A percentile compares a stretch with the other conserved stretches of the same genome.
phyloP scores from a whole-genome alignment of 2,797 vertebrate genomes.

The Cryptoblepharus egeriae region DNA sequence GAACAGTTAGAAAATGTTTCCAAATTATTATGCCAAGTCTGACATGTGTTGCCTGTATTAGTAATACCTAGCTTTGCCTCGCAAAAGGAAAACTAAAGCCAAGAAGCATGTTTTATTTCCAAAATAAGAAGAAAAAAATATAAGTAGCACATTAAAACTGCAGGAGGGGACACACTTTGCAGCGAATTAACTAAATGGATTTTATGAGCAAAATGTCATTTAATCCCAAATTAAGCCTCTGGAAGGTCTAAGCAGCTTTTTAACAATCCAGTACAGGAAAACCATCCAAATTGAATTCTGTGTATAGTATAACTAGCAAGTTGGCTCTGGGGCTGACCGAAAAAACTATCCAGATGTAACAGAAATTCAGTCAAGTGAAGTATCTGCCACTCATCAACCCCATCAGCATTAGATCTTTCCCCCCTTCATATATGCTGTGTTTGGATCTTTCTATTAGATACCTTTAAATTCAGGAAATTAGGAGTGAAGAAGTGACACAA shows the following conservation, averaged over 20 bases:
- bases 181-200: slow-evolving; percentile 68
- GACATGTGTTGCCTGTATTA: slow-evolving; percentile 21
- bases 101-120: slow-evolving; percentile 45
- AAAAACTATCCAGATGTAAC: slow-evolving; percentile 48
- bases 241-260: slow-evolving; percentile 54
- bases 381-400: slow-evolving; percentile 27
- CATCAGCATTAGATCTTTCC: slow-evolving; percentile 18
- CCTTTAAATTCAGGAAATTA: neutral
- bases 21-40: slow-evolving; percentile 28
- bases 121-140: slow-evolving; percentile 47
- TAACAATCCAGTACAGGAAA: slow-evolving; percentile 60
- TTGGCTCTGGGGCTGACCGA: slow-evolving; percentile 36
- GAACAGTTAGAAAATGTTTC: slow-evolving; percentile 7
- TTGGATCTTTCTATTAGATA: slow-evolving; percentile 20
- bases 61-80: slow-evolving; percentile 6
- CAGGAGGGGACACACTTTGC: slow-evolving; percentile 56
- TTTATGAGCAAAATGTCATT: slow-evolving; percentile 68
- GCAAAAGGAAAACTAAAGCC: slow-evolving; percentile 49
- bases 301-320: slow-evolving; percentile 40
- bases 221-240: slow-evolving; percentile 69
- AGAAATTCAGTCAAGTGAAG: slow-evolving; percentile 46
- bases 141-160: slow-evolving; percentile 55
- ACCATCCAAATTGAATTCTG: slow-evolving; percentile 51
- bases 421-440: neutral
- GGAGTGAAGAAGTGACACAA: neutral